phyloP scores from a whole-genome alignment of 2,797 vertebrate species.

The Octomys mimax region DNA sequence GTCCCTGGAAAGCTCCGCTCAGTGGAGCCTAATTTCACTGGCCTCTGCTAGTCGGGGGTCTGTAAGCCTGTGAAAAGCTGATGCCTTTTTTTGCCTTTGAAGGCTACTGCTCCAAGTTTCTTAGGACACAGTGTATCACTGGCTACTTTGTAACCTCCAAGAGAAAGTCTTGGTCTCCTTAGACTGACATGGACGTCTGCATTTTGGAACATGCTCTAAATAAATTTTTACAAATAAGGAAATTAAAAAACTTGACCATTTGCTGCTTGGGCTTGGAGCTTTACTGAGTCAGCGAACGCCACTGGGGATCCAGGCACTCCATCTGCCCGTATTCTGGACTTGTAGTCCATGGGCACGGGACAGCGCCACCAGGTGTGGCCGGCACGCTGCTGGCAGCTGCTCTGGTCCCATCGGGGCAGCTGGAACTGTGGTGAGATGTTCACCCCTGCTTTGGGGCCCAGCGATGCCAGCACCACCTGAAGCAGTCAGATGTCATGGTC shows the following conservation, averaged over 20 bases:
- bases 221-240: background rate
- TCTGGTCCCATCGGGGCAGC: background rate
- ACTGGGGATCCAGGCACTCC: background rate
- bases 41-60: background rate
- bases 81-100: background rate
- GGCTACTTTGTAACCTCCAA: background rate
- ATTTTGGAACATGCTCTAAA: background rate
- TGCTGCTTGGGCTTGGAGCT: background rate
- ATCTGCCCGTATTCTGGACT: background rate
- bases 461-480: background rate
- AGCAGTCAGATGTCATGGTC: accelerated
- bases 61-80: background rate
- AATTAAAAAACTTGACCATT: background rate
- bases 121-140: background rate
- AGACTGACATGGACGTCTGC: background rate
- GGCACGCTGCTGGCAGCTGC: accelerated
- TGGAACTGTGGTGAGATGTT: too few relatives aligned
- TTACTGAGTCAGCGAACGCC: background rate
- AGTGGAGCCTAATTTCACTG: background rate
- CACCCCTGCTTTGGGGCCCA: background rate
- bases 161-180: background rate
- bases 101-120: background rate
- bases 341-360: background rate
- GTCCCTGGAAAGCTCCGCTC: background rate
- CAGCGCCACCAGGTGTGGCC: too few relatives aligned